These are phyloP conservation scores for Characodon lateralis DNA, from an alignment of 2,797 vertebrate genomes.

Conservation along the genomic window DNA sequence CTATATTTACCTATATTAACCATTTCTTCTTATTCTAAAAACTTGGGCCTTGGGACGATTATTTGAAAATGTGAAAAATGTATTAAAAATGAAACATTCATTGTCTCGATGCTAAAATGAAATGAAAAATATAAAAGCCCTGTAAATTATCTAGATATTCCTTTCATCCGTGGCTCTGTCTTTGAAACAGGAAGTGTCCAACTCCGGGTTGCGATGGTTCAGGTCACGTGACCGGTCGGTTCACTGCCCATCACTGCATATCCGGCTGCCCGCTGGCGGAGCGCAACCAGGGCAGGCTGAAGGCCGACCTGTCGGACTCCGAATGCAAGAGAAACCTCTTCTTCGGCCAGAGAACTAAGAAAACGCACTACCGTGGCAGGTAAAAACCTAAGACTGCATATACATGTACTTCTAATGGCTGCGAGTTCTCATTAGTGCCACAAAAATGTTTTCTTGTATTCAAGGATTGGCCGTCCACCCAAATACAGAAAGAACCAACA, in stretches of 20 bases:
- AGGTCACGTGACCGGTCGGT: conserved; percentile 95
- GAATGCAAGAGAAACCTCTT: conserved; percentile 91
- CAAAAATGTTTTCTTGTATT: conserved; percentile 22
- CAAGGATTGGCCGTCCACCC: conserved; percentile 94
- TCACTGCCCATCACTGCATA: conserved; percentile 97
- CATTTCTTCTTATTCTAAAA: background rate
- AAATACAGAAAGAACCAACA: conserved; percentile 95
- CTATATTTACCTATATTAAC: background rate
- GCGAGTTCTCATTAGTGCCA: conserved; percentile 12
- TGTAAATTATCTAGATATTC: background rate
- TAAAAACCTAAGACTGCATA: conserved; percentile 56
- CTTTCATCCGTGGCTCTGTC: conserved; percentile 7
- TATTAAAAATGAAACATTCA: background rate
- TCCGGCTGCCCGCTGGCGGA: conserved; percentile 96
- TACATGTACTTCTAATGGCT: background rate
- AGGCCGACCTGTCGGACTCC: conserved; percentile 89
- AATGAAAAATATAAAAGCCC: background rate
- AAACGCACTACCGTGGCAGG: conserved; percentile 94
- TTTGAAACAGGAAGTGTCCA: conserved; percentile 91
- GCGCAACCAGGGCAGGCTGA: conserved; percentile 93
- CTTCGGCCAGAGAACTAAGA: conserved; percentile 90
- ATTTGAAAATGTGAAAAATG: background rate
- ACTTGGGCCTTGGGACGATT: no score
- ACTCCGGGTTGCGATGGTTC: conserved; percentile 97
- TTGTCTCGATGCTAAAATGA: background rate